Conservation (phyloP, 2,113 vertebrate genomes). For the Numenius arquata region DNA sequence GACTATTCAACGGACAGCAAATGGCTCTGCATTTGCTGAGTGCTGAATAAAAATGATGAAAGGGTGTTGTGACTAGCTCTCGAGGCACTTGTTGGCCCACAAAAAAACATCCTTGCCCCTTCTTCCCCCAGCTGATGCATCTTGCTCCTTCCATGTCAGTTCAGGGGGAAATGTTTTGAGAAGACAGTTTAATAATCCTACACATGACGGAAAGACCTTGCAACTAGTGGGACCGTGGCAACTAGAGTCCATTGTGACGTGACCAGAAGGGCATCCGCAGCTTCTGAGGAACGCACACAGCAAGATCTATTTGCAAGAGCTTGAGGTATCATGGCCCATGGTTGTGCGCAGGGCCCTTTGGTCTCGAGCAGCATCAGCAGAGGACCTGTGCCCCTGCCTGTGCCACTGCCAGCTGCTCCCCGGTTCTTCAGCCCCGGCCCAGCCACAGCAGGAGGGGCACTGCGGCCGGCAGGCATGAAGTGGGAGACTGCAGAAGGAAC, state of each 20-base stretch:
- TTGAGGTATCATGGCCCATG: fast-evolving
- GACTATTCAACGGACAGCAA: slow-evolving; percentile 28
- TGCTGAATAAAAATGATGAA: slow-evolving; percentile 38
- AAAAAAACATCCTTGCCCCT: neutral
- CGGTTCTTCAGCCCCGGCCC: neutral
- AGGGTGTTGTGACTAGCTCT: slow-evolving; percentile 40
- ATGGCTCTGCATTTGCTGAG: slow-evolving; percentile 44
- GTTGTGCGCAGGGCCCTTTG: neutral
- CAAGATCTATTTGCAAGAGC: neutral
- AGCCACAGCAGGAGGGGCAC: too few species aligned
- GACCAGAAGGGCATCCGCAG: neutral
- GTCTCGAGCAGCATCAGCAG: neutral
- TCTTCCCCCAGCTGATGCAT: neutral
- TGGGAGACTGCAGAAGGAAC: neutral
- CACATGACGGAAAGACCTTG: neutral
- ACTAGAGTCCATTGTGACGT: fast-evolving
- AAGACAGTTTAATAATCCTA: neutral
- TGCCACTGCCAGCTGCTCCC: neutral
- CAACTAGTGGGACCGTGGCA: neutral
- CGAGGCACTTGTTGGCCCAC: neutral
- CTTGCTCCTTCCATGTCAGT: neutral
- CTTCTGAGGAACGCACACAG: neutral
- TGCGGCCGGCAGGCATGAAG: neutral
- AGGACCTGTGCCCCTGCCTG: neutral
- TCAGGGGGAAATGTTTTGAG: neutral